phyloP scores from a whole-genome alignment of 1,140 invertebrate species.

The Drosophila leontia region DNA sequence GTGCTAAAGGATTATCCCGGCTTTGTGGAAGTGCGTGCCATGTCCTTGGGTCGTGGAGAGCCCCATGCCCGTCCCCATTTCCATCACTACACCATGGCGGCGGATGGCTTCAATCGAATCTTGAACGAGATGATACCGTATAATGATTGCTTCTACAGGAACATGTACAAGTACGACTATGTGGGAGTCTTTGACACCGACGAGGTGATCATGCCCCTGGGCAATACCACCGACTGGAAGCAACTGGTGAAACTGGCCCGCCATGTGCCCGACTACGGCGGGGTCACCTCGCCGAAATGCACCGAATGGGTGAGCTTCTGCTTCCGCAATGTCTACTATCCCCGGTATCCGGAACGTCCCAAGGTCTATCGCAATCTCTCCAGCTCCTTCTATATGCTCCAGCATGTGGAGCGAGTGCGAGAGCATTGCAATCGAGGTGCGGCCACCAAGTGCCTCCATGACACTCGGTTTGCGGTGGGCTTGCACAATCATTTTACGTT shows the following conservation, averaged over 20 bases:
- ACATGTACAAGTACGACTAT: conserved; percentile 91
- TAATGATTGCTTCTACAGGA: conserved; percentile 93
- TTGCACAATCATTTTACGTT: conserved; percentile 74
- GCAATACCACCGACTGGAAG: conserved; percentile 85
- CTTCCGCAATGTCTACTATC: conserved; percentile 71
- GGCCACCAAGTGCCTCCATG: conserved; percentile 72
- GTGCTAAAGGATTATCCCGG: conserved; percentile 87
- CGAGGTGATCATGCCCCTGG: conserved; percentile 90
- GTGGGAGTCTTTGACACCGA: conserved; percentile 91
- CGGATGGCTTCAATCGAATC: conserved; percentile 55
- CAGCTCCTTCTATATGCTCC: conserved; percentile 75
- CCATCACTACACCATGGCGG: conserved; percentile 86
- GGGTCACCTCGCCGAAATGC: conserved; percentile 17
- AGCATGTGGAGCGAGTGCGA: conserved; percentile 68
- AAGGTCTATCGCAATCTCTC: conserved; percentile 59
- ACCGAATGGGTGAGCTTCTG: conserved; percentile 64
- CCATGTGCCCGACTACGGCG: conserved; percentile 48
- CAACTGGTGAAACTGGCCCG: conserved; percentile 53
- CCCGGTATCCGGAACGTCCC: conserved; percentile 55
- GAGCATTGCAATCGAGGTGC: conserved; percentile 49
- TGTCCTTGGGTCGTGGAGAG: conserved; percentile 88
- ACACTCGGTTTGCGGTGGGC: conserved; percentile 45
- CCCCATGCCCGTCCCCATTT: conserved; percentile 88
- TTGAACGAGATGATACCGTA: conserved; percentile 93
- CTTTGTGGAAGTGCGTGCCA: conserved; percentile 88